Evolutionary conservation across 2,888 invertebrate genomes (phyloP).

Genomic region (Cosmopolites sordidus): DNA sequence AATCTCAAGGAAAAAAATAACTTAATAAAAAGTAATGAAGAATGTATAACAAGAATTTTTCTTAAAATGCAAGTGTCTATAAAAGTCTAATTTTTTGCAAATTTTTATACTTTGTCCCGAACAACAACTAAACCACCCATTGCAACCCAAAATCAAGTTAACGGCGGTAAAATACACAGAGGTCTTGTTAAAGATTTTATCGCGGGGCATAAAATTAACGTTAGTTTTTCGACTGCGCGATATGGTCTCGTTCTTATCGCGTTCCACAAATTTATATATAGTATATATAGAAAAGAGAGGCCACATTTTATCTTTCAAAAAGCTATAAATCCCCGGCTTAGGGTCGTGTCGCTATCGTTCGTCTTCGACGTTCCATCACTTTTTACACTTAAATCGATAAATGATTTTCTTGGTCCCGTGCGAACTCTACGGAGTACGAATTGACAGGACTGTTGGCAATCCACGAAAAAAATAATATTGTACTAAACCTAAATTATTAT

Average conservation of each 20-base stretch:
- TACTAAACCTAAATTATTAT: too few relatives aligned
- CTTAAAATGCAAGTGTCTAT: too few relatives aligned
- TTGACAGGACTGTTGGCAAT: neutral
- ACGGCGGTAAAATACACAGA: constrained; percentile 3
- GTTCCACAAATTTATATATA: neutral
- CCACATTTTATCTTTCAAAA: constrained; percentile 14
- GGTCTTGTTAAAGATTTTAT: constrained; percentile 10
- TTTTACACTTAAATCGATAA: constrained; percentile 17
- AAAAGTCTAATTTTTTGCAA: too few relatives aligned
- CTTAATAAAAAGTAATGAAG: too few relatives aligned
- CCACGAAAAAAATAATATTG: too few relatives aligned
- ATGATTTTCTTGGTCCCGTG: constrained; percentile 7
- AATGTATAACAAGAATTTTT: too few relatives aligned
- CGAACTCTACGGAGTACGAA: neutral
- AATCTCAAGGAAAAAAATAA: too few relatives aligned
- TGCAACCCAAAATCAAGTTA: too few relatives aligned
- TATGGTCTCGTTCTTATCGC: constrained; percentile 12
- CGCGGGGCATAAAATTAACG: constrained; percentile 10
- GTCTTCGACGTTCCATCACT: constrained; percentile 5
- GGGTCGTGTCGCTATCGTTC: constrained; percentile 7
- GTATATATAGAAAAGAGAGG: constrained; percentile 4
- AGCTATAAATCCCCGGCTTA: constrained; percentile 7
- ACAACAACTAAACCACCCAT: too few relatives aligned
- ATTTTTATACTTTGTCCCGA: too few relatives aligned
- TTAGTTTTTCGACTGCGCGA: constrained; percentile 9